Conservation (phyloP, 2,888 invertebrate species). For the Odontocerum albicorne region DNA sequence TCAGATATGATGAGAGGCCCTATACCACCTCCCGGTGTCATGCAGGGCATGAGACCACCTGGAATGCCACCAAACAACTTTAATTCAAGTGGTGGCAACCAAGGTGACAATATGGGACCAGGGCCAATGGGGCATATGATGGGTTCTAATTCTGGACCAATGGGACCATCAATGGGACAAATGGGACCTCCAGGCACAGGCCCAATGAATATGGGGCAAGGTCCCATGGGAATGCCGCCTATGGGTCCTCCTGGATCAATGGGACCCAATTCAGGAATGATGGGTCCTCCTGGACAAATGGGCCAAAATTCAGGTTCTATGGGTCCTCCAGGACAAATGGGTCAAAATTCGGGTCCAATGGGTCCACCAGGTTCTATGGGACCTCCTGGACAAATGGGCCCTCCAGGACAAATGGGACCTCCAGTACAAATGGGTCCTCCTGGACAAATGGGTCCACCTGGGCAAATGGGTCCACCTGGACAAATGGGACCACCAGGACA, state of each 20-base stretch:
- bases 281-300: conserved; percentile 21
- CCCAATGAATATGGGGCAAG: too few relatives aligned
- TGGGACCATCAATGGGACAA: conserved; percentile 1
- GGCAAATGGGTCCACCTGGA: conserved; percentile 38
- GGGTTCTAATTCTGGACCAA: conserved; percentile 4
- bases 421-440: conserved; percentile 18
- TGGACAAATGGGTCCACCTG: conserved; percentile 35
- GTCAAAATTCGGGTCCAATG: conserved; percentile 48
- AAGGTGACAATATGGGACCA: conserved; percentile 10
- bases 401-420: conserved; percentile 40
- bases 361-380: conserved; percentile 45
- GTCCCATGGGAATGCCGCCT: not conserved
- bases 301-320: conserved; percentile 37
- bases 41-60: conserved; percentile 28
- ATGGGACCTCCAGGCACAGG: conserved; percentile 23
- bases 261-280: conserved; percentile 6
- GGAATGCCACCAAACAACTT: conserved; percentile 32
- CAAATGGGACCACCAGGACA: conserved; percentile 36
- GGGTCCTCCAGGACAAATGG: conserved; percentile 46
- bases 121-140: conserved; percentile 3
- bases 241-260: conserved; percentile 16
- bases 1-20: conserved; percentile 20
- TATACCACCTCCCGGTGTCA: conserved; percentile 31
- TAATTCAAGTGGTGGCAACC: conserved; percentile 2
- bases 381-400: conserved; percentile 40